Evolutionary conservation across 2,888 invertebrate genomes (phyloP), one percentile per base, ranked within the genome.

Genomic region (Pollenia labialis): DNA sequence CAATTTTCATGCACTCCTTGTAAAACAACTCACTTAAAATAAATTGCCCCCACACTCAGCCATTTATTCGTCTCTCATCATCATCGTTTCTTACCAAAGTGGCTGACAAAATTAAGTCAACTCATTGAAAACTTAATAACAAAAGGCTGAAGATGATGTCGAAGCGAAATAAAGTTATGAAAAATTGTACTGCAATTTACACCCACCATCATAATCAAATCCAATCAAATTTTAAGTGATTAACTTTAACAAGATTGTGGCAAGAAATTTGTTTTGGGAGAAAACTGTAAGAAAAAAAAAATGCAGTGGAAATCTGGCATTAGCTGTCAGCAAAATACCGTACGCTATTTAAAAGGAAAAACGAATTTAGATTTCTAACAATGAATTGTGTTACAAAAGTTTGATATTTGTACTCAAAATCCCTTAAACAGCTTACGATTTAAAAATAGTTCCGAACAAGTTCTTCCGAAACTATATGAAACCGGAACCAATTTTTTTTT

Each of bases 131-230:
- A 68, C 84, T 88, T 87, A 86, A 86, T 86, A 88, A 72, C 50
- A 48, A 66, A 32, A 32, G 72, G 16, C 14, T 46, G 40, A 18
- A 50, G 72, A 74, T 50, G 58, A 74, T 18, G 66, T n/a, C 74
- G 50, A 18, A 50, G 42, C 56, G 50, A 56, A 66, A 74, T 74
- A 56, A 75, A 72, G 81, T 71, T 69, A 77, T 52, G 44, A 60
- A 46, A 88, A 89, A 88, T 88, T 89, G 85, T 74, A 77, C 69
- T 81, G 89, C 89, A 89, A 89, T 90, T 90, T 90, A 90, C 89
- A 90, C 89, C 89, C 89, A 89, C 88, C 81, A 89, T 83, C 84
- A 85, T 77, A 81, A 79, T 14, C 32, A 32, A 16, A 54, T 56
- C 48, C 52, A 76, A 71, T 80, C 66, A 83, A 87, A 68, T 79